Evolutionary conservation across 2,113 vertebrate species (phyloP).

Genomic region (Eublepharis macularius): DNA sequence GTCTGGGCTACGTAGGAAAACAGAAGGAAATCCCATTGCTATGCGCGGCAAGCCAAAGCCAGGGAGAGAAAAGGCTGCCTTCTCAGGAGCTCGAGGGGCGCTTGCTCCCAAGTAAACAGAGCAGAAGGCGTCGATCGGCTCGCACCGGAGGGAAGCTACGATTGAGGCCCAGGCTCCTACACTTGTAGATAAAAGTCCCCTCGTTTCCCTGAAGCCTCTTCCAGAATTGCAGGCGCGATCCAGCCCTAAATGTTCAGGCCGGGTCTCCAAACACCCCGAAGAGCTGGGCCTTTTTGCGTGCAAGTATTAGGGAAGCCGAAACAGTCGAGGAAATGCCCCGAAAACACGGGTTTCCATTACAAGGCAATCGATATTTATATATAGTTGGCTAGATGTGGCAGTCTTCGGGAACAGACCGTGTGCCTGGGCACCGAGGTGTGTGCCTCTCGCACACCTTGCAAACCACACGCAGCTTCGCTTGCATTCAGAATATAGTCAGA

Average conservation of each 20-base stretch:
- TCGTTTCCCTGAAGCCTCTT: neutral
- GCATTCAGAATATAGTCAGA: neutral
- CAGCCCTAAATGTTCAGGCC: neutral
- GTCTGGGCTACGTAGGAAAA: neutral
- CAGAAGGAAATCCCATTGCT: neutral
- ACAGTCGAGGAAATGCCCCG: too few relatives aligned
- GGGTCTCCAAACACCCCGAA: neutral
- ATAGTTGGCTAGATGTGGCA: neutral
- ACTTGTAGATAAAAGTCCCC: too few relatives aligned
- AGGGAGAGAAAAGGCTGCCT: too few relatives aligned
- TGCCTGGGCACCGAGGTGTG: too few relatives aligned
- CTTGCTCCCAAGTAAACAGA: neutral
- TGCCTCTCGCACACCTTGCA: neutral
- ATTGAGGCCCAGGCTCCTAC: neutral
- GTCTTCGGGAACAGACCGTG: neutral
- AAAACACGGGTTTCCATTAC: neutral
- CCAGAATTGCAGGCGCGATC: neutral
- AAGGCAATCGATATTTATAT: neutral
- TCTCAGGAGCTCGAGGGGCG: neutral
- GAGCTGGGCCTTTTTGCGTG: neutral
- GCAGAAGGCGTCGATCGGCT: neutral
- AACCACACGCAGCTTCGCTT: neutral
- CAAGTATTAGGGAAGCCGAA: too few relatives aligned
- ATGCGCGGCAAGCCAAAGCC: neutral
- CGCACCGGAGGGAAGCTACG: neutral